Conservation (phyloP, 2,113 vertebrate species). For the Psophia crepitans region DNA sequence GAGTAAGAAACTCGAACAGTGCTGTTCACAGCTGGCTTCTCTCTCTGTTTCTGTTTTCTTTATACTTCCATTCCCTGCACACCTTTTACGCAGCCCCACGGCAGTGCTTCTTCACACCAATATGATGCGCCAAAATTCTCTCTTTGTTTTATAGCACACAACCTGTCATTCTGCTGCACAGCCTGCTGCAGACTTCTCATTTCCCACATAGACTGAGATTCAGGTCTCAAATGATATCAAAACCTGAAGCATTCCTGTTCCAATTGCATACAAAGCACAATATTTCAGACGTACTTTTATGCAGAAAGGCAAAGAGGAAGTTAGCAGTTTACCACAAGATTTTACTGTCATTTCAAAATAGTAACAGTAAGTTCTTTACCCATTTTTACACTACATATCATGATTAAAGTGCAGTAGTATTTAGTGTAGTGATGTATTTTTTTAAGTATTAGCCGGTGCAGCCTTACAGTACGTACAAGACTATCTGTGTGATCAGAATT, state of each 20-base stretch:
- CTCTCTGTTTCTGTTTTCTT: not conserved
- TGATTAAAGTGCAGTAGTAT: not conserved
- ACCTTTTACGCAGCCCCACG: not conserved
- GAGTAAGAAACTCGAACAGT: not conserved
- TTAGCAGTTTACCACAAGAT: not conserved
- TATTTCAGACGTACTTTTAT: rapidly evolving
- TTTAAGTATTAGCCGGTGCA: not conserved
- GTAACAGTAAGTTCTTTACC: not conserved
- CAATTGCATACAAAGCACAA: not conserved
- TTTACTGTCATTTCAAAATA: not conserved
- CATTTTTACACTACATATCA: not conserved
- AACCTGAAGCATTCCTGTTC: not conserved
- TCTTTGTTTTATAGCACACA: conserved; percentile 2
- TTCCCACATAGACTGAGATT: not conserved
- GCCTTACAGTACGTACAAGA: not conserved
- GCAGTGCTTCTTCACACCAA: not conserved
- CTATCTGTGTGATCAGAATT: not conserved
- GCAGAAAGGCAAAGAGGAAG: not conserved
- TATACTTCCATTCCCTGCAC: not conserved
- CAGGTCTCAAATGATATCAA: not conserved
- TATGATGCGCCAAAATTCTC: not conserved
- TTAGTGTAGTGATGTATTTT: not conserved
- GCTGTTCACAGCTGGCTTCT: not conserved
- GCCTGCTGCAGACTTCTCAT: not conserved
- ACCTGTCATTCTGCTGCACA: not conserved